A percentile compares a stretch with the other conserved stretches of the same genome.
These are phyloP conservation scores for Chaetodon trifasciatus DNA, from an alignment of 2,797 vertebrate species.

Conservation along the genomic window DNA sequence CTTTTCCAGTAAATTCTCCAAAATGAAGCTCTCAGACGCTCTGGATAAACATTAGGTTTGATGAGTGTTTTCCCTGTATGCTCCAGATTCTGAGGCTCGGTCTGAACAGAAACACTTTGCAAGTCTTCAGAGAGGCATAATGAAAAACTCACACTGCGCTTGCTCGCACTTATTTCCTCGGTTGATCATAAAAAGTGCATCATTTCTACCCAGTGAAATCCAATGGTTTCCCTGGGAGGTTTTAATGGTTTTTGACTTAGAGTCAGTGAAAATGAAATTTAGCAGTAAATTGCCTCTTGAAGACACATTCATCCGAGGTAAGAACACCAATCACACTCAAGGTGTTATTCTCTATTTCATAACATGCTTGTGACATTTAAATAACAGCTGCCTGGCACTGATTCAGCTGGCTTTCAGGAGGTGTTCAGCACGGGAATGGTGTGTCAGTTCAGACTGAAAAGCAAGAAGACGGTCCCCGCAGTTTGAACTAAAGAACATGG, in stretches of 20 bases:
- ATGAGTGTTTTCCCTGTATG: slow-evolving; percentile 48
- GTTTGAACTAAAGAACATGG: slow-evolving; percentile 7
- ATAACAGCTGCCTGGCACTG: slow-evolving; percentile 1
- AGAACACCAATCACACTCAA: slow-evolving; percentile 46
- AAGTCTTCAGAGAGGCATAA: slow-evolving; percentile 60
- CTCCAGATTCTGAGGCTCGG: slow-evolving; percentile 37
- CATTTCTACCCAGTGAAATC: slow-evolving; percentile 55
- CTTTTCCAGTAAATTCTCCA: slow-evolving; percentile 23
- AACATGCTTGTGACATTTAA: slow-evolving; percentile 40
- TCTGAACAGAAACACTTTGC: slow-evolving; percentile 53
- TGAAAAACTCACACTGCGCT: slow-evolving; percentile 50
- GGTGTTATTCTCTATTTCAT: slow-evolving; percentile 16
- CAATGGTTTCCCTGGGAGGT: slow-evolving; percentile 30
- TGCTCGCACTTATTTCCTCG: slow-evolving; percentile 63
- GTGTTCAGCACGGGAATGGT: background rate
- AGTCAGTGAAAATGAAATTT: slow-evolving; percentile 66
- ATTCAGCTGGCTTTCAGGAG: background rate
- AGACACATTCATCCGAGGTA: slow-evolving; percentile 41
- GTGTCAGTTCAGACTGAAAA: slow-evolving; percentile 17
- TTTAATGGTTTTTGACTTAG: slow-evolving; percentile 57
- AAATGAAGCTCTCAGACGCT: slow-evolving; percentile 36
- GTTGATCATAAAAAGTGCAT: slow-evolving; percentile 64
- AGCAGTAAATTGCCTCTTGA: slow-evolving; percentile 61
- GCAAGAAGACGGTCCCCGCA: background rate
- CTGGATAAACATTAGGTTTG: slow-evolving; percentile 53